These are phyloP conservation scores for Tolypeutes matacus DNA, from an alignment of 2,797 vertebrate species.

Conservation along the genomic window DNA sequence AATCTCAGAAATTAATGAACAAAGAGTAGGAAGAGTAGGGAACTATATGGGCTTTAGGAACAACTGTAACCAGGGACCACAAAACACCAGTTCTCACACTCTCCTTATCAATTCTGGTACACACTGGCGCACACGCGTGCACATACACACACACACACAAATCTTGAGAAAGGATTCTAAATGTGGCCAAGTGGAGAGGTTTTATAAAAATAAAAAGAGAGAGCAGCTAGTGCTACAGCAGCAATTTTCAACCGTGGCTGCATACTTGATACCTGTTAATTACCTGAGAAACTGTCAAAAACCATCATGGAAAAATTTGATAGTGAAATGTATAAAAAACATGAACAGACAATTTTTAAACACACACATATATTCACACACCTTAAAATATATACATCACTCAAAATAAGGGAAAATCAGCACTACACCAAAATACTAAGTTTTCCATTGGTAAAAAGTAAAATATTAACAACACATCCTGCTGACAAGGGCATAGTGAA, in stretches of 20 bases:
- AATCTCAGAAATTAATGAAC: not conserved
- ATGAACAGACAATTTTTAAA: not conserved
- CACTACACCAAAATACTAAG: not conserved
- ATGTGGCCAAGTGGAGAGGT: not conserved
- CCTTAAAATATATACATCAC: not conserved
- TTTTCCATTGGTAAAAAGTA: not conserved
- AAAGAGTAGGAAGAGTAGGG: not conserved
- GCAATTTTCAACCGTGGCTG: not conserved
- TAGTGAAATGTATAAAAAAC: not conserved
- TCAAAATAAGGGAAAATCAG: not conserved
- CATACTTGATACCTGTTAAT: not conserved
- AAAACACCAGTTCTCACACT: not conserved
- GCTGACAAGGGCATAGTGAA: not conserved
- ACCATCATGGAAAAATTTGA: not conserved
- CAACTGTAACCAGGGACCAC: not conserved
- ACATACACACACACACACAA: no score
- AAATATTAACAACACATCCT: not conserved
- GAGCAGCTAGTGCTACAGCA: not conserved
- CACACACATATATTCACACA: not conserved
- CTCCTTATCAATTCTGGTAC: not conserved
- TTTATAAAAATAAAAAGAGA: not conserved
- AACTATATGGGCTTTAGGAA: not conserved
- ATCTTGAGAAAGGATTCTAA: not conserved
- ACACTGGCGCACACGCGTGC: no score
- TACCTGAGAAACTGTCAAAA: not conserved